Base-by-base conservation (phyloP, 2,113 vertebrate species). In the Genyomyrus donnyi region DNA sequence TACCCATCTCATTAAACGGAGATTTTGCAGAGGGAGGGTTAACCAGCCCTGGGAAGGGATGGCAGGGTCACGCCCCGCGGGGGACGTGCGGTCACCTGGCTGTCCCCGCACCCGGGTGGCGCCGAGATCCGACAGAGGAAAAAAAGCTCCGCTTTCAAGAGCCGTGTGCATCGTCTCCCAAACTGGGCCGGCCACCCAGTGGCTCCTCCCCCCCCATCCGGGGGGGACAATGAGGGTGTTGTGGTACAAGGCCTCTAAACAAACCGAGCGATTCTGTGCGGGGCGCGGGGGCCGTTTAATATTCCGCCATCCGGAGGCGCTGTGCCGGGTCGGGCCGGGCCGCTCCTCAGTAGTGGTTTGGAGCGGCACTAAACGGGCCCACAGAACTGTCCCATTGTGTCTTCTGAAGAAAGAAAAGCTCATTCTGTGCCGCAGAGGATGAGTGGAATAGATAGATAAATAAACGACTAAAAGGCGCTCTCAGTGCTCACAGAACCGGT, bases 341-440 rank as follows among this genome's bases (percentile, higher is more conserved):
- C 27, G n/a, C 27, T 70, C 62, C n/a, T 70, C 62, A 13, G 62
- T 21, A 58, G 53, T 35, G 21, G 53, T 45, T 53, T 46, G 21
- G 21, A 66, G 35, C 39, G n/a, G 88, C 88, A 66, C n/a, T 88
- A 70, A 88, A 88, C 52, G 62, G 58, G n/a, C 62, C n/a, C n/a
- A 70, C 58, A 89, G 45, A 89, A 48, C 42, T 24, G 24, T 46
- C 62, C 62, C 45, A 45, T 70, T 89, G 88, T 70, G 58, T 19
- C 39, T 21, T 77, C 17, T 19, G 21, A 89, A 74, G 62, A 46
- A 89, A 58, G 56, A 89, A 89, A 48, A 48, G 62, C 58, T 70
- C 9, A 45, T 66, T 89, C 66, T 89, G 88, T 89, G 31, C 46
- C 24, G 45, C 45, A 19, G 62, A 27, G 39, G 39, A 17, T 52